Conservation (phyloP, 2,888 invertebrate genomes). For the Pharmacophagus antenor region DNA sequence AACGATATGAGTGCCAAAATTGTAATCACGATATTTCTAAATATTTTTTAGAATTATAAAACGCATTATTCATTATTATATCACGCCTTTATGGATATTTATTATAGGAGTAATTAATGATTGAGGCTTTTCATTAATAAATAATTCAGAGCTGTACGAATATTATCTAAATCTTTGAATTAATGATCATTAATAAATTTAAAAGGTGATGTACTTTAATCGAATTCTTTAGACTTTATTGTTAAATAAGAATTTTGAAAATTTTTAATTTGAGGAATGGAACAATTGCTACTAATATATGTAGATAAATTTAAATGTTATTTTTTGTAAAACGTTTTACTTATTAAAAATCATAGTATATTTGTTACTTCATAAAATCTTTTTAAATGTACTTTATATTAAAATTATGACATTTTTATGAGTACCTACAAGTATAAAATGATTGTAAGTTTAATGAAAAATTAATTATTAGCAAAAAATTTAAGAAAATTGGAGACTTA, state of each 20-base stretch:
- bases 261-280: no score
- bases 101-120: not conserved
- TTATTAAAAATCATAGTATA: no score
- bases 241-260: no score
- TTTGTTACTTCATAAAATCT: not conserved
- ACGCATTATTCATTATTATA: not conserved
- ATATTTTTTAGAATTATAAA: conserved; percentile 9
- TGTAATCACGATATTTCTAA: conserved; percentile 7
- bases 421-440: not conserved
- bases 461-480: no score
- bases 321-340: no score
- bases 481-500: no score
- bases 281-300: not conserved
- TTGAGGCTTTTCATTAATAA: not conserved
- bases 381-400: not conserved
- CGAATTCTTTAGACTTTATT: no score
- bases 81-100: not conserved
- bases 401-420: not conserved
- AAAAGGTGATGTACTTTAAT: no score
- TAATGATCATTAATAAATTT: not conserved
- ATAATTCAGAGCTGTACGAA: not conserved
- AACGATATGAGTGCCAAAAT: conserved; percentile 15
- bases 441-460: not conserved
- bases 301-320: no score
- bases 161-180: not conserved